phyloP scores from a whole-genome alignment of 1,140 invertebrate genomes.

The Calliopsis andreniformis region DNA sequence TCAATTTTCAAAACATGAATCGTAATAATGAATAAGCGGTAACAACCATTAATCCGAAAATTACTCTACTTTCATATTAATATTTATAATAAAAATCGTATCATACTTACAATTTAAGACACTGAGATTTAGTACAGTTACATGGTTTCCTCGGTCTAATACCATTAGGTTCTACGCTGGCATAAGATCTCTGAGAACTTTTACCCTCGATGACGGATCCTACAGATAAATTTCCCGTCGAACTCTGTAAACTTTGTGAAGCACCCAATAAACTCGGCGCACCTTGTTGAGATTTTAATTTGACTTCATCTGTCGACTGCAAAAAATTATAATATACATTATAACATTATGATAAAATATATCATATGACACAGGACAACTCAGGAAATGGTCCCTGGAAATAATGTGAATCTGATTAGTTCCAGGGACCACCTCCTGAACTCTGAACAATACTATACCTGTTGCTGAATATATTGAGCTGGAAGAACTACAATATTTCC shows the following conservation, averaged over 20 bases:
- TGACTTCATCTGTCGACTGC: slow-evolving; percentile 69
- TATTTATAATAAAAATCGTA: neutral
- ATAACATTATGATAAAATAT: too few species aligned
- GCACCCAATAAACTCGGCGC: slow-evolving; percentile 72
- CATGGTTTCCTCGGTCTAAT: slow-evolving; percentile 95
- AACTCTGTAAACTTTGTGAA: slow-evolving; percentile 72
- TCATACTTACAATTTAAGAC: slow-evolving; percentile 93
- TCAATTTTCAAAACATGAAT: slow-evolving; percentile 23
- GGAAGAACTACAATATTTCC: slow-evolving; percentile 84
- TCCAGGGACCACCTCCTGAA: too few species aligned
- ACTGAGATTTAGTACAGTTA: slow-evolving; percentile 99
- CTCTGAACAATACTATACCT: too few species aligned
- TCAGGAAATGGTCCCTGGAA: too few species aligned
- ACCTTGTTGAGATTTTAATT: slow-evolving; percentile 71
- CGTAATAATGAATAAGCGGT: neutral
- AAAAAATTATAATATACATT: slow-evolving; percentile 27
- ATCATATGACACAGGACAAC: too few species aligned
- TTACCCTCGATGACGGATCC: slow-evolving; percentile 70
- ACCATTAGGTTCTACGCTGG: slow-evolving; percentile 84
- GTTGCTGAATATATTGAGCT: slow-evolving; percentile 83
- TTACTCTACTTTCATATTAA: too few species aligned
- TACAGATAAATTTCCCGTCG: slow-evolving; percentile 68
- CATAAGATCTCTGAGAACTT: slow-evolving; percentile 67
- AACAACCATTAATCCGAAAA: too few species aligned
- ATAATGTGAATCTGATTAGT: too few species aligned